phyloP scores from a whole-genome alignment of 2,797 vertebrate genomes.

The Lepidocolaptes lacrymiger region DNA sequence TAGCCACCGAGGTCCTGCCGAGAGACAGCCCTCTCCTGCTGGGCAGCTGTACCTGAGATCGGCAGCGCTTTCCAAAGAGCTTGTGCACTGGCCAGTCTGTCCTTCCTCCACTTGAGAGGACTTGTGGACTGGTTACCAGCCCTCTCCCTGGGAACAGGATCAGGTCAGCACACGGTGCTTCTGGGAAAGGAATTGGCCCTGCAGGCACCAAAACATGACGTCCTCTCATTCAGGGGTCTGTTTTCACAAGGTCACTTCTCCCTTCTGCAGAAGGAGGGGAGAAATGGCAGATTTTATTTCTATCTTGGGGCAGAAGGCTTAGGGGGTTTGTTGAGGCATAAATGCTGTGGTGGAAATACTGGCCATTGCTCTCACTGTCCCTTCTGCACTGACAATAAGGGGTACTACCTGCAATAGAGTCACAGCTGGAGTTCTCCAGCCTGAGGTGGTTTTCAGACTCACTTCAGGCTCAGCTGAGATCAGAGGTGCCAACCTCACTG shows the following conservation, averaged over 20 bases:
- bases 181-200: neutral
- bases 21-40: slow-evolving; percentile 34
- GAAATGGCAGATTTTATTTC: neutral
- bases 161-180: neutral
- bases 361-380: neutral
- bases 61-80: neutral
- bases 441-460: neutral
- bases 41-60: neutral
- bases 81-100: neutral
- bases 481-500: neutral
- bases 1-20: neutral
- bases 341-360: neutral
- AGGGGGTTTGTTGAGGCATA: neutral
- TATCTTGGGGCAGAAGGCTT: neutral
- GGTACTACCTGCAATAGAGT: neutral
- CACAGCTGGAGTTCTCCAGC: neutral
- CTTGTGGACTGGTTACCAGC: neutral
- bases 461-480: neutral
- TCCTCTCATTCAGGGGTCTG: neutral
- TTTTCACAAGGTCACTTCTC: neutral
- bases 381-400: neutral
- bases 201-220: neutral
- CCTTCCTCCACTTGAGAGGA: rapidly evolving
- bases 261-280: neutral
- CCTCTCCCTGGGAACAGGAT: neutral